These are phyloP conservation scores for Patella caerulea DNA, from an alignment of 2,888 invertebrate genomes.

Conservation along the genomic window DNA sequence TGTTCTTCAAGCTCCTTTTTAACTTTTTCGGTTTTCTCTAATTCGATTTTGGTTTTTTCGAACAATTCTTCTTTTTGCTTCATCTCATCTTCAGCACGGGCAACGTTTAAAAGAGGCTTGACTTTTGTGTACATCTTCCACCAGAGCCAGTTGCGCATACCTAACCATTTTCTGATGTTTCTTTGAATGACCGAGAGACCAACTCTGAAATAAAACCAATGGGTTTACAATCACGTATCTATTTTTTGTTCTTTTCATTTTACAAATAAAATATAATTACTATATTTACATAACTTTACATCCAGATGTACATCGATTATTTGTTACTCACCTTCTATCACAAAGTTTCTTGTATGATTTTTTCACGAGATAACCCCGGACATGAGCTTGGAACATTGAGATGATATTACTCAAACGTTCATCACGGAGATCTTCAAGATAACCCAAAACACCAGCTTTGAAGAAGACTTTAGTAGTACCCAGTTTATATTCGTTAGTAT, in stretches of 20 bases:
- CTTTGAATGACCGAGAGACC: constrained; percentile 98
- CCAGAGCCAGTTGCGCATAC: constrained; percentile 99
- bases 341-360: constrained; percentile 95
- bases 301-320: no score
- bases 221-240: no score
- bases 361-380: constrained; percentile 83
- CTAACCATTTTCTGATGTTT: constrained; percentile 99
- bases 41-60: constrained; percentile 92
- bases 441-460: constrained; percentile 99
- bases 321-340: constrained; percentile 85
- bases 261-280: no score
- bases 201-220: constrained; percentile 75
- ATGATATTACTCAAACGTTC: constrained; percentile 97
- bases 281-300: no score
- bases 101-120: constrained; percentile 95
- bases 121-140: constrained; percentile 93
- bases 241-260: no score
- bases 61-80: constrained; percentile 96
- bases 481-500: constrained; percentile 95
- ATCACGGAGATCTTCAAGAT: constrained; percentile 99
- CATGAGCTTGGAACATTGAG: constrained; percentile 91
- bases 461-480: constrained; percentile 99
- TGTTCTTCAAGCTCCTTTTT: constrained; percentile 97
- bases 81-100: constrained; percentile 98
- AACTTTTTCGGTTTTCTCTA: constrained; percentile 94